phyloP scores from a whole-genome alignment of 2,113 vertebrate genomes.

The Mus spicilegus region DNA sequence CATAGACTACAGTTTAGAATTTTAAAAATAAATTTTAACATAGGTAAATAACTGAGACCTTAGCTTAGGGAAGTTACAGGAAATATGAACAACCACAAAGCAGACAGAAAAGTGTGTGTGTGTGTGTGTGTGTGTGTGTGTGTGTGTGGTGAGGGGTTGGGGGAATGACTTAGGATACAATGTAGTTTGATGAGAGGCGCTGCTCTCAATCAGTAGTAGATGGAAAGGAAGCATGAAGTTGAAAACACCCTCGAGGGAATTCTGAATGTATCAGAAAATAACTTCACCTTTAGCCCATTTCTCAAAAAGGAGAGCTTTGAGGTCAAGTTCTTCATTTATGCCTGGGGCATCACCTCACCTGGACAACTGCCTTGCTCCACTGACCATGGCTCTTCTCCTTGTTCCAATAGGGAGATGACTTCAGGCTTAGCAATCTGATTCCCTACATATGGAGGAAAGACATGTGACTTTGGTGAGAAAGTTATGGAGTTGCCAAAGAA shows the following conservation, averaged over 20 bases:
- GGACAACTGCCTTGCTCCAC: conserved; percentile 33
- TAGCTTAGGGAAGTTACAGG: background rate
- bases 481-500: background rate
- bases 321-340: background rate
- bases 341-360: conserved; percentile 66
- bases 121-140: too few relatives aligned
- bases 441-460: conserved; percentile 11
- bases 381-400: conserved; percentile 73
- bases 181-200: background rate
- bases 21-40: background rate
- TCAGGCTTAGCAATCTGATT: conserved; percentile 70
- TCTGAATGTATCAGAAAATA: background rate
- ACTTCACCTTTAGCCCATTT: background rate
- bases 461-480: background rate
- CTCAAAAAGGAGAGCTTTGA: background rate
- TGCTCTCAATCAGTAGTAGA: background rate
- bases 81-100: background rate
- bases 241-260: background rate
- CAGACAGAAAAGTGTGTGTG: background rate
- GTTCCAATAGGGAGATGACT: conserved; percentile 78
- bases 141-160: too few relatives aligned
- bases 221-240: background rate
- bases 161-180: background rate
- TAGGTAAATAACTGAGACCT: background rate
- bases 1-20: background rate